phyloP scores from a whole-genome alignment of 2,113 vertebrate genomes.

The Alligator mississippiensis region DNA sequence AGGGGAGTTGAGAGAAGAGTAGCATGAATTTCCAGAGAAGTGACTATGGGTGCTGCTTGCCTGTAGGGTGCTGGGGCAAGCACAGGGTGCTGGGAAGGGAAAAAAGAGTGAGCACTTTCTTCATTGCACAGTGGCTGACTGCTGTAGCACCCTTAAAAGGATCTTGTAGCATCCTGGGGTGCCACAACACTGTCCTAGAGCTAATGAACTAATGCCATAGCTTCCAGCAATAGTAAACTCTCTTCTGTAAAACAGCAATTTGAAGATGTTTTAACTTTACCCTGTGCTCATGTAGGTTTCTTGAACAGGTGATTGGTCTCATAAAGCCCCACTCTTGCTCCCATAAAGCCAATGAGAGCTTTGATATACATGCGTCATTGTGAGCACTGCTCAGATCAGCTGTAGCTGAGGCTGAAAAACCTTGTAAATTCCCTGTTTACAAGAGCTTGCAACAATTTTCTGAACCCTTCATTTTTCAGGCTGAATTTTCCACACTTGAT shows the following conservation, averaged over 20 bases:
- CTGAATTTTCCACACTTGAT: slow-evolving; percentile 25
- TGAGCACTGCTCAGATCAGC: slow-evolving; percentile 8
- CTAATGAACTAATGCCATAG: not conserved
- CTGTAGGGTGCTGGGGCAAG: too few relatives aligned
- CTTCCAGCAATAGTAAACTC: not conserved
- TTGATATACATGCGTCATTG: not conserved
- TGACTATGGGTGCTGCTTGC: too few relatives aligned
- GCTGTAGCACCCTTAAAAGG: too few relatives aligned
- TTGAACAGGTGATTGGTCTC: not conserved
- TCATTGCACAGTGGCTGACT: too few relatives aligned
- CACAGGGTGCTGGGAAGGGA: too few relatives aligned
- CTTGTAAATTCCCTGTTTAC: slow-evolving; percentile 35
- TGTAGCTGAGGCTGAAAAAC: not conserved
- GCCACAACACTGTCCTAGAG: not conserved
- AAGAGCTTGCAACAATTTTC: not conserved
- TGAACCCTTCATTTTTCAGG: slow-evolving; percentile 34
- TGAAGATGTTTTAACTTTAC: not conserved
- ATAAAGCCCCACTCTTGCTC: slow-evolving; percentile 16
- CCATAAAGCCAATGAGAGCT: not conserved
- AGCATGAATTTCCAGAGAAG: too few relatives aligned
- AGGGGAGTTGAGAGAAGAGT: too few relatives aligned
- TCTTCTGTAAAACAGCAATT: not conserved
- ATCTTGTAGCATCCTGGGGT: too few relatives aligned
- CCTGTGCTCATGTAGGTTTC: not conserved
- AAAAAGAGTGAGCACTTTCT: too few relatives aligned